Conservation (phyloP, 2,888 invertebrate species). For the Cerceris ruficornis region DNA sequence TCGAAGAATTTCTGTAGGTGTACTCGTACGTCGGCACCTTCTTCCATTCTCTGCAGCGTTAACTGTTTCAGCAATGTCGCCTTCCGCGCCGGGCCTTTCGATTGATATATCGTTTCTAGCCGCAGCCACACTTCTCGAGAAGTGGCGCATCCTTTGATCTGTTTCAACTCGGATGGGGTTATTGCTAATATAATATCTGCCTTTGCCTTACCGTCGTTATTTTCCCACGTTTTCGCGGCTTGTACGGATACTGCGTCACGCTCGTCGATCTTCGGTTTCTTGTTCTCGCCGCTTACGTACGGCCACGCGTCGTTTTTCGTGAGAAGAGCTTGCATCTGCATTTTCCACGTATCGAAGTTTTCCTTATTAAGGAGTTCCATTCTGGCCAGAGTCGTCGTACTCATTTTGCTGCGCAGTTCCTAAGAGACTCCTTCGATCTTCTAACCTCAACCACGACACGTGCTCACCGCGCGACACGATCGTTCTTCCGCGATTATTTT, state of each 20-base stretch:
- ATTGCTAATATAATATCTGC: slow-evolving; percentile 11
- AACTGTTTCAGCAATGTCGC: slow-evolving; percentile 17
- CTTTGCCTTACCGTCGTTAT: slow-evolving; percentile 10
- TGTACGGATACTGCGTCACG: background rate
- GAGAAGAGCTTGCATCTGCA: slow-evolving; percentile 8
- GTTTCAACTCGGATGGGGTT: slow-evolving; percentile 11
- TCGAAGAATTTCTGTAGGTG: slow-evolving; percentile 18
- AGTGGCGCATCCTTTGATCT: background rate
- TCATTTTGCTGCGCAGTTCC: slow-evolving; percentile 3
- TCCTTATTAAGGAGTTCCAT: slow-evolving; percentile 2
- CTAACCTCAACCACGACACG: background rate
- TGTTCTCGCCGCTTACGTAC: slow-evolving; percentile 5
- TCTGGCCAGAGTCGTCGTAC: background rate
- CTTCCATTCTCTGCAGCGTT: slow-evolving; percentile 17
- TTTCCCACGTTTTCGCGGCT: background rate
- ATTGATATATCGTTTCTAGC: slow-evolving; percentile 12
- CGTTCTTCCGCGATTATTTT: slow-evolving; percentile 1
- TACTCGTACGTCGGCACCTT: slow-evolving; percentile 9
- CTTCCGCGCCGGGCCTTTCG: slow-evolving; percentile 16
- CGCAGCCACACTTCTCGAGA: slow-evolving; percentile 18
- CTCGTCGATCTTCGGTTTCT: background rate
- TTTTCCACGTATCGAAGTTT: slow-evolving; percentile 15
- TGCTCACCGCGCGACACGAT: background rate
- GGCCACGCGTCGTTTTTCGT: slow-evolving; percentile 12
- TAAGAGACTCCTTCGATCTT: too few species aligned